Percentiles rank a stretch among this genome's conserved stretches.
Conservation (phyloP, 1,140 invertebrate genomes). For the Wiebesia pumilae region DNA sequence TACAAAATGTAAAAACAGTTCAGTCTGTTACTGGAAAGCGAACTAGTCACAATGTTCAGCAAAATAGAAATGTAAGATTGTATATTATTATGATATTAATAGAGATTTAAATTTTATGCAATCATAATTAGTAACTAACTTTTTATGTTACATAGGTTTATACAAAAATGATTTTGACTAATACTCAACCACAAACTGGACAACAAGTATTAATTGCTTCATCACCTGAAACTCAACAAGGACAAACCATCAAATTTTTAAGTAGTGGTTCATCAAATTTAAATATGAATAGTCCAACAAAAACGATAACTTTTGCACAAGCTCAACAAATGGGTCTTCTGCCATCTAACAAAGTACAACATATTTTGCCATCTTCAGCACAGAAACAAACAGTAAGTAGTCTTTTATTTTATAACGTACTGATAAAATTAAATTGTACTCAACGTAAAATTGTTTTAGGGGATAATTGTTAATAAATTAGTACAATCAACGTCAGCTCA, state of each 20-base stretch:
- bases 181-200: constrained; percentile 69
- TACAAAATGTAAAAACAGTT: constrained; percentile 66
- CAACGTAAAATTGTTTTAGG: constrained; percentile 60
- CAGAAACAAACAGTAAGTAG: constrained; percentile 72
- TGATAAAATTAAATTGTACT: constrained; percentile 14
- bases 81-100: background rate
- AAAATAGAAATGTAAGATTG: constrained; percentile 66
- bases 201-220: constrained; percentile 69
- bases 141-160: constrained; percentile 65
- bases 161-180: constrained; percentile 79
- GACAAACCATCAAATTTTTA: constrained; percentile 69
- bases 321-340: constrained; percentile 81
- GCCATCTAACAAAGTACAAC: constrained; percentile 75
- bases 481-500: constrained; percentile 69
- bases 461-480: constrained; percentile 74
- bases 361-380: constrained; percentile 72
- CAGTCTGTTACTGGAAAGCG: constrained; percentile 66
- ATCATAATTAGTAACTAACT: constrained; percentile 11
- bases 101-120: background rate
- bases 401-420: constrained; percentile 7
- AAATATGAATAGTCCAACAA: constrained; percentile 75
- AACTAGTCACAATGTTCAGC: constrained; percentile 62
- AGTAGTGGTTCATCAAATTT: constrained; percentile 63
- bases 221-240: constrained; percentile 66
- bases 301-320: constrained; percentile 82